Evolutionary conservation across 2,113 vertebrate genomes (phyloP).

Genomic region (Bubalus kerabau): DNA sequence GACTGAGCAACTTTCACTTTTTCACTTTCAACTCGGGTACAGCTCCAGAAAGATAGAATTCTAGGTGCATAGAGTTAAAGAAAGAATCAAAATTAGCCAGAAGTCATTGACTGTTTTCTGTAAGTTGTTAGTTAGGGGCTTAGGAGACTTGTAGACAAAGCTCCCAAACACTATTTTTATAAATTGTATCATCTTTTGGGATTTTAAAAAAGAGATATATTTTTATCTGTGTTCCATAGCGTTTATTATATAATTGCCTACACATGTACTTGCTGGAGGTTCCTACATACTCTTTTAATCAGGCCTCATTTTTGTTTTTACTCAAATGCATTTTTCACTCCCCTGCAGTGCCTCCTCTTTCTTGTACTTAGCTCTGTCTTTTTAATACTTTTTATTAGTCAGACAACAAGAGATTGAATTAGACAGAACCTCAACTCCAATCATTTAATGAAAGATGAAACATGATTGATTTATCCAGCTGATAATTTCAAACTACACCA

Average conservation of each 20-base stretch:
- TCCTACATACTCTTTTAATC: background rate
- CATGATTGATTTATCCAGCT: background rate
- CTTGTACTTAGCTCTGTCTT: background rate
- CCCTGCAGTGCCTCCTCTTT: background rate
- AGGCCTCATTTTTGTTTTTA: background rate
- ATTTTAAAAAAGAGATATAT: background rate
- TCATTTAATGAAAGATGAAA: background rate
- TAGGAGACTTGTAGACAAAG: background rate
- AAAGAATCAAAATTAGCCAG: background rate
- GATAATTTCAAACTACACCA: background rate
- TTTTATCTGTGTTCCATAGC: background rate
- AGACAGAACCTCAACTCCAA: background rate
- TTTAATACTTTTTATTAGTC: background rate
- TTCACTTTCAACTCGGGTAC: background rate
- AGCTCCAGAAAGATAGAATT: background rate
- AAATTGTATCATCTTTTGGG: background rate
- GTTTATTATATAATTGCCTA: background rate
- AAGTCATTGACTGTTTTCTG: background rate
- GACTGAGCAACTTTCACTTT: background rate
- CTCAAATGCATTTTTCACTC: background rate
- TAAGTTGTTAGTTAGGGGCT: background rate
- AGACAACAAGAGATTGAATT: background rate
- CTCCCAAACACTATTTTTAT: background rate
- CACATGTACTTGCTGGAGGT: background rate
- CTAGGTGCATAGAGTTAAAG: background rate